Base-by-base conservation (phyloP, 2,113 vertebrate species). In the Halichoeres trimaculatus region DNA sequence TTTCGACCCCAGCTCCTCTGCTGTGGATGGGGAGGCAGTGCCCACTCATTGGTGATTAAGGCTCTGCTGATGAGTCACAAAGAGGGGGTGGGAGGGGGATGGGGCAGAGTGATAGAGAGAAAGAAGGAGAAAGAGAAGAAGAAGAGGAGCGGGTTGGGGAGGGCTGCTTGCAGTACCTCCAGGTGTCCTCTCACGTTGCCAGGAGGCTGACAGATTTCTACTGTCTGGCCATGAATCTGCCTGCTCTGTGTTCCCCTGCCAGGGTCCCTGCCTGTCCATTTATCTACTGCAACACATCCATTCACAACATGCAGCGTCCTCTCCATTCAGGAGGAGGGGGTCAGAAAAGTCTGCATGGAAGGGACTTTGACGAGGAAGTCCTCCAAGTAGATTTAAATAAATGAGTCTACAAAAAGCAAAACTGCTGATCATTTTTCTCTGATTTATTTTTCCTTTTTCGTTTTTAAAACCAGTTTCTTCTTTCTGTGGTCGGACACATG, bases 141-240 rank as follows among this genome's bases (percentile, higher is more conserved):
- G 61, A 48, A 63, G 34, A 30, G 48, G 40, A 34, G 64, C 16
- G 45, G 53, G 55, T 5, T 19, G 71, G 72, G 48, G 76, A 36
- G 63, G 58, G 77, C 70, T 85, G 78, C 79, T 88, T 87, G 88
- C 88, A 84, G 90, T 87, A 89, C 85, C 85, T 90, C 88, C 89
- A 92, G 90, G 85, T 92, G 92, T 92, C 83, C 83, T 87, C 88
- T 92, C 88, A 91, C 72, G 81, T 87, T 89, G 86, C 85, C 82
- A 87, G 78, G 83, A 88, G 85, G 67, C 84, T 87, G 83, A 90
- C 81, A 76, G 70, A 86, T 86, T 83, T 86, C 80, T 79, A 26
- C 85, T 76, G 65, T 84, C 78, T 85, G 86, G 59, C 78, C 84
- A 80, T 87, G 84, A 87, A 86, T 89, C 84, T 85, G 72, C 62